Conservation (phyloP, 2,888 invertebrate genomes). For the Anthophora plumipes region DNA sequence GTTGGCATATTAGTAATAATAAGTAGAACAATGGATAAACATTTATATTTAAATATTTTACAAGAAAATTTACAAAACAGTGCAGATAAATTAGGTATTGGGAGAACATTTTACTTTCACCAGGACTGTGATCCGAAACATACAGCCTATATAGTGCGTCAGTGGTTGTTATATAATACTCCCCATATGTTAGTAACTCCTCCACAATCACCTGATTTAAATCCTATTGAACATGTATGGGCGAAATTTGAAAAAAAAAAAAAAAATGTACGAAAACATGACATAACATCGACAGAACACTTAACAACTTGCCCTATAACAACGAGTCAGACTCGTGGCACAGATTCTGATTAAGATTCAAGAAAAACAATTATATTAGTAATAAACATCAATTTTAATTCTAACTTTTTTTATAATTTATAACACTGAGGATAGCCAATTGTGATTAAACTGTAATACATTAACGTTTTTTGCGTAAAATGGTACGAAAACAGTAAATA, state of each 20-base stretch:
- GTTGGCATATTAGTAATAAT: conserved; percentile 12
- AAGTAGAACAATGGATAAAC: conserved; percentile 9
- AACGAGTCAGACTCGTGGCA: too few species aligned
- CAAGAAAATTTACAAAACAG: conserved; percentile 28
- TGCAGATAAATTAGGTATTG: conserved; percentile 15
- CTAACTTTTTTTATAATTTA: too few species aligned
- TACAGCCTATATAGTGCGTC: neutral
- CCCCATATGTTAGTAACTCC: conserved; percentile 16
- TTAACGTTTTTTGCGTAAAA: too few species aligned
- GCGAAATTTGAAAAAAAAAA: conserved; percentile 12
- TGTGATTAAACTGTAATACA: too few species aligned
- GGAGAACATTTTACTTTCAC: conserved; percentile 18
- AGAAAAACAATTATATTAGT: too few species aligned
- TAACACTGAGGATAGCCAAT: too few species aligned
- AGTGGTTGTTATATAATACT: conserved; percentile 32
- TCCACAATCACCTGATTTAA: conserved; percentile 23
- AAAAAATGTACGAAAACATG: conserved; percentile 16
- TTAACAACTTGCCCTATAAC: too few species aligned
- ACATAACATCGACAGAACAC: conserved; percentile 1
- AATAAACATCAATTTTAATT: too few species aligned
- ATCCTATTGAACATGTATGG: conserved; percentile 25
- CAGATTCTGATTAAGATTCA: too few species aligned
- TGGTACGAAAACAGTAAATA: too few species aligned
- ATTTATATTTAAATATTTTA: conserved; percentile 29
- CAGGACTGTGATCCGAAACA: conserved; percentile 32